phyloP scores from a whole-genome alignment of 2,888 invertebrate genomes.

The Amphimallon solstitiale region DNA sequence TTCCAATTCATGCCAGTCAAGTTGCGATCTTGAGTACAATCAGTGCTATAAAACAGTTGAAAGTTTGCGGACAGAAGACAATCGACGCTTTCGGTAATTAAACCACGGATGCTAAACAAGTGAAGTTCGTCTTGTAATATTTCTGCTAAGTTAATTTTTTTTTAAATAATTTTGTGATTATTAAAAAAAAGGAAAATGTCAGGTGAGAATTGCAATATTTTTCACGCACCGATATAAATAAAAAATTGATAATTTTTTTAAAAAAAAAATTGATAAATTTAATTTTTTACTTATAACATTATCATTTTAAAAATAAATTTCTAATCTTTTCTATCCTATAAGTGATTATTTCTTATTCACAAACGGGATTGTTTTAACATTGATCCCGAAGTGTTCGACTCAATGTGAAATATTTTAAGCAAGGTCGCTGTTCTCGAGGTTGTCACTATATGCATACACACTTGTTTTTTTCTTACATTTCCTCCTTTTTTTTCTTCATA shows the following conservation, averaged over 20 bases:
- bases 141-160: background rate
- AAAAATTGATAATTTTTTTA: too few species aligned
- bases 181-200: background rate
- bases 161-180: background rate
- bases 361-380: constrained; percentile 30
- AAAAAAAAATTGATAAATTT: too few species aligned
- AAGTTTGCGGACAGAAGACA: constrained; percentile 30
- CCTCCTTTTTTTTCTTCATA: constrained; percentile 20
- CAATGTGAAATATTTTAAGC: constrained; percentile 33
- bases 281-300: too few species aligned
- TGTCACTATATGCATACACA: constrained; percentile 27
- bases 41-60: constrained; percentile 32
- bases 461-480: constrained; percentile 26
- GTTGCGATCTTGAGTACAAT: constrained; percentile 31
- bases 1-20: constrained; percentile 31
- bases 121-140: background rate
- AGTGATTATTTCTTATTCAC: background rate
- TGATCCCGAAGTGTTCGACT: constrained; percentile 29
- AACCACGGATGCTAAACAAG: constrained; percentile 12
- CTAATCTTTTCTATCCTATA: constrained; percentile 6
- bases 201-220: background rate
- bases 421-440: constrained; percentile 31
- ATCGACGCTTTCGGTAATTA: constrained; percentile 30
- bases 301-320: background rate
- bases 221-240: background rate